Evolutionary conservation across 2,113 vertebrate genomes (phyloP), one percentile per base, ranked within the genome.

Genomic region (Acrocephalus arundinaceus): DNA sequence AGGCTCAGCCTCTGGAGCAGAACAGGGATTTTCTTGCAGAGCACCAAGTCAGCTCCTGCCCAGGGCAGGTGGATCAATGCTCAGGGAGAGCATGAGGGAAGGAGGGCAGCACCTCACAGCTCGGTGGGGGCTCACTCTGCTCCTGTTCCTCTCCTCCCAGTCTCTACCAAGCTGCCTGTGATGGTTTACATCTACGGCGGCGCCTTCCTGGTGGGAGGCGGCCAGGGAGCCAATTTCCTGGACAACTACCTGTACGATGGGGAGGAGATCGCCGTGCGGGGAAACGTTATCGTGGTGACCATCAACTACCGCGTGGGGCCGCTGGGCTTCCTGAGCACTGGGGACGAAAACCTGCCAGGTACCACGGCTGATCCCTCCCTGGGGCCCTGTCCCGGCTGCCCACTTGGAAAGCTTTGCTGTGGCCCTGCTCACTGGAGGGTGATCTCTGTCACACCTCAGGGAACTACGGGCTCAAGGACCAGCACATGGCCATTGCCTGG

Each of bases 151-250:
- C 65, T 31, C 54, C 55, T 59, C 43, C 6, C 92, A 99, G 99
- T 99, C 37, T 99, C 99, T 27, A 96, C 89, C 6, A 81, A 96
- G 52, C 79, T 99, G 88, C 99, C 99, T 0, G 99, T 99, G 75
- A 99, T 99, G 99, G 22, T 99, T 83, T 99, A 97, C 97, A 98
- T 99, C 94, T 99, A 97, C 0, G 99, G 99, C 0, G 99, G 99
- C 0, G 99, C 68, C n/a, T 99, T 98, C 97, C 80, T 99, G 61
- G 13, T 91, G 1, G 99, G 99, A 45, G 90, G 97, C 0, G 58
- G 98, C 4, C 98, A 98, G 3, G 99, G 99, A 3, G 96, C 98
- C 58, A 99, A 99, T 90, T 97, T 99, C 77, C 84, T 99, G 59
- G 9, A 93, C 20, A 99, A 99, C 87, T 99, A 99, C 94, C 97